A percentile compares a stretch with the other conserved stretches of the same genome.
Evolutionary conservation across 2,888 invertebrate species (phyloP).

Genomic region (Stenotaenia linearis): DNA sequence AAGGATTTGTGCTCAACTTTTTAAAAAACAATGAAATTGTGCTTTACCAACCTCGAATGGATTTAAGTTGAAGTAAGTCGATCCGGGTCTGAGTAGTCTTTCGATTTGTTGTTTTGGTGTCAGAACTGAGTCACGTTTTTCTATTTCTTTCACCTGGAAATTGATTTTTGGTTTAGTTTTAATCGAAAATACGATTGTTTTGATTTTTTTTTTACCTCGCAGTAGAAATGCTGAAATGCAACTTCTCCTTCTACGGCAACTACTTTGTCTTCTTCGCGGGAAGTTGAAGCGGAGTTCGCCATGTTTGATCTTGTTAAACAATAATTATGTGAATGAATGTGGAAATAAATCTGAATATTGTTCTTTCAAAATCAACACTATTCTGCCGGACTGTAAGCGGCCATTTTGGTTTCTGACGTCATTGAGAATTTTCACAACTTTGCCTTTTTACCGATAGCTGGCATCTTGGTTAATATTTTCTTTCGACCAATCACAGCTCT

Average conservation of each 20-base stretch:
- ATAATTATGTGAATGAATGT: not conserved
- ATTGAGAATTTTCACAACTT: not conserved
- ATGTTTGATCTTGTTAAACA: not conserved
- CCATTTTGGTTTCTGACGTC: not conserved
- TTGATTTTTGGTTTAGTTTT: not conserved
- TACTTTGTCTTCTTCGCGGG: not conserved
- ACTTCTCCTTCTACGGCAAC: not conserved
- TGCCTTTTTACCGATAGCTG: no score
- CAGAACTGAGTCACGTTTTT: slow-evolving; percentile 91
- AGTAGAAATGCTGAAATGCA: not conserved
- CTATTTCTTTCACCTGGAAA: slow-evolving; percentile 91
- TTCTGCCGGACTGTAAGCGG: not conserved
- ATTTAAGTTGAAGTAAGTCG: slow-evolving; percentile 97
- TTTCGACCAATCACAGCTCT: no score
- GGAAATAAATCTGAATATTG: not conserved
- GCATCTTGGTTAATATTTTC: no score
- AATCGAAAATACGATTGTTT: not conserved
- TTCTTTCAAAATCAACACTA: not conserved
- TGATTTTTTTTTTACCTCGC: not conserved
- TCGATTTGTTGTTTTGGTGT: slow-evolving; percentile 97
- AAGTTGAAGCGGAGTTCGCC: not conserved
- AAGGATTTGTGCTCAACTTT: not conserved
- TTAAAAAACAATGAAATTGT: no score
- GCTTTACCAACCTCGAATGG: slow-evolving; percentile 60
- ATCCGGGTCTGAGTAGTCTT: slow-evolving; percentile 87